phyloP scores from a whole-genome alignment of 2,888 invertebrate species.

The Plebejus argus region DNA sequence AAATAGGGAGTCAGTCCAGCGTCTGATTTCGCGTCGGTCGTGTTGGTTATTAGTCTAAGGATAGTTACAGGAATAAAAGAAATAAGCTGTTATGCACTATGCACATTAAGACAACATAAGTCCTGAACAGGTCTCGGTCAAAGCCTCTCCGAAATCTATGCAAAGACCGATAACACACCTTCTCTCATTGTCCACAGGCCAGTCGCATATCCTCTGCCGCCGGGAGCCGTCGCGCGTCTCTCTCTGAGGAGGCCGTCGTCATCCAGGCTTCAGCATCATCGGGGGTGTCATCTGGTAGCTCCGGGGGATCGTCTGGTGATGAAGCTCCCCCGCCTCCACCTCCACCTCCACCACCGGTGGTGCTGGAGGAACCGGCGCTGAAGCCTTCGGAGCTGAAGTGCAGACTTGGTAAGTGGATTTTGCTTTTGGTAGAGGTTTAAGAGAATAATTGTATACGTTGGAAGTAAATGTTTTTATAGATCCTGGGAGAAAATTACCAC shows the following conservation, averaged over 20 bases:
- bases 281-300: conserved; percentile 63
- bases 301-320: conserved; percentile 69
- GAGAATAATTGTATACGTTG: too few species aligned
- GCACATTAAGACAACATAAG: too few species aligned
- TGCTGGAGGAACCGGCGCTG: conserved; percentile 85
- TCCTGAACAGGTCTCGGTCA: too few species aligned
- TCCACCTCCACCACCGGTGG: conserved; percentile 79
- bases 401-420: conserved; percentile 58
- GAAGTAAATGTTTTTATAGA: too few species aligned
- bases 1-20: too few species aligned
- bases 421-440: neutral
- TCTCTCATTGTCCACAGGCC: conserved; percentile 51
- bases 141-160: too few species aligned
- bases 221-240: conserved; percentile 69
- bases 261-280: conserved; percentile 63
- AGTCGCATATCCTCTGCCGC: conserved; percentile 73
- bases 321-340: conserved; percentile 87
- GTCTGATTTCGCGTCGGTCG: too few species aligned
- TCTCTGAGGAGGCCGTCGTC: conserved; percentile 61
- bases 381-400: conserved; percentile 83
- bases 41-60: too few species aligned
- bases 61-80: too few species aligned
- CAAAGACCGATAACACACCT: neutral
- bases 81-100: too few species aligned
- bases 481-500: too few species aligned